Evolutionary conservation across 2,888 invertebrate species (phyloP), one percentile per base, ranked within the genome.

Genomic region (Macrophya alboannulata): DNA sequence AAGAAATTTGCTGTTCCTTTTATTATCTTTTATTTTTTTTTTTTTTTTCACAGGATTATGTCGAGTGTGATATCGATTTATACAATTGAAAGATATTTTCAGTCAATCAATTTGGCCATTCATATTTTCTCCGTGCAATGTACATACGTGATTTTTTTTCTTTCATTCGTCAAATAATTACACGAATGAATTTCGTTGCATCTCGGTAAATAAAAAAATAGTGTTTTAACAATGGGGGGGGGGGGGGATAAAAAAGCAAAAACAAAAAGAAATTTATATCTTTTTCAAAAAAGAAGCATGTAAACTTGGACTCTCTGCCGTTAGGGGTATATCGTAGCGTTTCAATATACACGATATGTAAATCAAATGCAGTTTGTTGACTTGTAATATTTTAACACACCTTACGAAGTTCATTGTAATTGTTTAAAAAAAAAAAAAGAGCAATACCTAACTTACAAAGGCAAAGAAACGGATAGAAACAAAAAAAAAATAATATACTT

Each of bases 391-490:
- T 45, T 45, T n/a, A 76, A 77, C 51, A 77, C 77, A 77, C 77
- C 77, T 77, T 55, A 55, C 31, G 77, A 31, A 77, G 77, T 77
- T 77, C 77, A 77, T 51, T 77, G 37, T 81, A 21, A 62, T 81
- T 81, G 77, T 77, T 77, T 31, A 62, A 62, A 25, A 55, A 62
- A 62, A n/a, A 62, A 55, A 17, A 62, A 81, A 81, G 81, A 81
- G 65, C 81, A 59, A 81, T 59, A 74, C 17, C 62, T 81, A 62
- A 81, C 40, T 48, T 48, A 17, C 21, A 43, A 25, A 71, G 83
- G 31, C 48, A 15, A 51, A 59, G 37, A 72, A 72, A 72, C 10
- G 4, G 21, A 43, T 10, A 43, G n/a, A 72, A 40, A 45, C 45
- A n/a, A 55, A 55, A 10, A 51, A 51, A n/a, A 77, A 8, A 3